Base-by-base conservation (phyloP, 2,888 invertebrate genomes). In the Tethea ocularis region DNA sequence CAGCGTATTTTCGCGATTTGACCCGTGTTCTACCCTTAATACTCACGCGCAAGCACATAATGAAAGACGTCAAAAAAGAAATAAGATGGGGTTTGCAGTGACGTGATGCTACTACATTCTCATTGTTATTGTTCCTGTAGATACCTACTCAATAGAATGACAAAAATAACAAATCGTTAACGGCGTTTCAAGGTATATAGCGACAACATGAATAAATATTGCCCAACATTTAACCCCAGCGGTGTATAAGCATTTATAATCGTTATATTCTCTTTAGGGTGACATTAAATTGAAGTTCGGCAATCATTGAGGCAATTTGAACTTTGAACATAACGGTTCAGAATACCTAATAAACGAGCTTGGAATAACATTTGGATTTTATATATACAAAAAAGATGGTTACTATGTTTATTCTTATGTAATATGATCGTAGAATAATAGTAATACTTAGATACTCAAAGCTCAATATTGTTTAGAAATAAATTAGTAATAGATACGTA, bases 261-360 rank as follows among this genome's bases (percentile, higher is more conserved):
- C 62, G 54, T 52, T 59, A 41, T 61, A 57, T 53, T 56, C 59
- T 61, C 62, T 62, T 64, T 33, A 26, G 64, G 64, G 64, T 61
- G 56, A 51, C 61, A 61, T 66, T 65, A 63, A 62, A 69, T 65
- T 62, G 64, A 66, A 64, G 63, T 64, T 61, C 41, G 57, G 52
- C 63, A 66, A 68, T 69, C 62, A 64, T 66, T 64, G 61, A 67
- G 67, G 61, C 67, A 67, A 66, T 69, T 62, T 57, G 53, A 69
- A 64, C 67, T 71, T 68, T 61, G 58, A 59, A 64, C 62, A 66
- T 60, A 56, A 38, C 55, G 51, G 59, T 52, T 60, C 63, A 61
- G 70, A 70, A 69, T 70, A n/a, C n/a, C n/a, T n/a, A 68, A 68
- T 63, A 68, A 71, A 69, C 61, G 64, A 63, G 20, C 17, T 46